Conservation (phyloP, 2,888 invertebrate genomes). For the Trypoxylon attenuatum region DNA sequence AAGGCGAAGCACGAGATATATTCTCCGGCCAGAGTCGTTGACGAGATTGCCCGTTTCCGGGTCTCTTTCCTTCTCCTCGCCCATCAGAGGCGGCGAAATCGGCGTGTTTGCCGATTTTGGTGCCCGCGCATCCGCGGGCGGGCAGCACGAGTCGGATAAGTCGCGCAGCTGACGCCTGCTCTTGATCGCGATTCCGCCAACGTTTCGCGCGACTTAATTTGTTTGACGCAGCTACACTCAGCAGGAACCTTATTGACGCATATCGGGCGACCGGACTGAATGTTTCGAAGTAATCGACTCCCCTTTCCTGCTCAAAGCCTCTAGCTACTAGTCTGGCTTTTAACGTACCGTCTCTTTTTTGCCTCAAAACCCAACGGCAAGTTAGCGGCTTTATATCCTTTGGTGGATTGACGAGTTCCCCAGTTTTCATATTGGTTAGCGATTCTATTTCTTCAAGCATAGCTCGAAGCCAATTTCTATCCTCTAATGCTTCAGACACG, state of each 20-base stretch:
- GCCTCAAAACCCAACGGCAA: constrained; percentile 52
- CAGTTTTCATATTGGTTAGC: constrained; percentile 47
- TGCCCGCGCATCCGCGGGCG: too few species aligned
- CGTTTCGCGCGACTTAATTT: too few species aligned
- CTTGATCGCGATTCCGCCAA: too few species aligned
- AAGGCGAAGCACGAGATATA: too few species aligned
- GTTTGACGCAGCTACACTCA: not conserved
- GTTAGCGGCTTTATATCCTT: constrained; percentile 44
- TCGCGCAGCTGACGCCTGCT: too few species aligned
- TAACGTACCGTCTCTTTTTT: constrained; percentile 14
- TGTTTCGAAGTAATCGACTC: not conserved
- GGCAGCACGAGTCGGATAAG: too few species aligned
- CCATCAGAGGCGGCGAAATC: too few species aligned
- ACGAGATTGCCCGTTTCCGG: too few species aligned
- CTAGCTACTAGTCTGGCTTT: not conserved
- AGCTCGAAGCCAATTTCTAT: constrained; percentile 52
- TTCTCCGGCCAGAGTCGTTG: too few species aligned
- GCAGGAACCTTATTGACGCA: not conserved
- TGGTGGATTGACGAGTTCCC: constrained; percentile 45
- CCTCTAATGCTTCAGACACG: constrained; percentile 49
- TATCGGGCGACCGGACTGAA: not conserved
- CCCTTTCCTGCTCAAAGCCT: not conserved
- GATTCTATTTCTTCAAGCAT: constrained; percentile 50
- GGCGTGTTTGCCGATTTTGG: too few species aligned
- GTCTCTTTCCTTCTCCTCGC: too few species aligned